phyloP scores from a whole-genome alignment of 1,140 invertebrate species.

The Macrotrachela quadricornifera region DNA sequence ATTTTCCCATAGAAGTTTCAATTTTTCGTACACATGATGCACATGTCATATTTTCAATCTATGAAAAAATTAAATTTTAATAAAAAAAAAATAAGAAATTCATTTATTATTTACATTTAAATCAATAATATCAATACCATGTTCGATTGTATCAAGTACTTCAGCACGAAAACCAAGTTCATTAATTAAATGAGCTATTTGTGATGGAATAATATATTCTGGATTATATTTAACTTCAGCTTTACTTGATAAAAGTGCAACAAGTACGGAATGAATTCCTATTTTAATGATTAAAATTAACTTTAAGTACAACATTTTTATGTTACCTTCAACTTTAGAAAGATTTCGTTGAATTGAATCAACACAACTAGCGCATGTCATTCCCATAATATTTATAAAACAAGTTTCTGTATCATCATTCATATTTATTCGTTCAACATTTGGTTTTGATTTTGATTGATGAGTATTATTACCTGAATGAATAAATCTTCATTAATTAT shows the following conservation, averaged over 20 bases:
- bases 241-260: conserved; percentile 72
- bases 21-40: conserved; percentile 88
- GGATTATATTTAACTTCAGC: conserved; percentile 74
- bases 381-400: conserved; percentile 31
- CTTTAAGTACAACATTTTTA: not conserved
- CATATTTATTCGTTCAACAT: not conserved
- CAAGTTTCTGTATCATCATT: too few relatives aligned
- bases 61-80: too few relatives aligned
- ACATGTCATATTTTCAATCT: conserved; percentile 64
- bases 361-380: conserved; percentile 93
- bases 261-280: conserved; percentile 57
- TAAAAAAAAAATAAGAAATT: too few relatives aligned
- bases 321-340: conserved; percentile 51
- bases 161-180: conserved; percentile 65
- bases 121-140: conserved; percentile 9
- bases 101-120: too few relatives aligned
- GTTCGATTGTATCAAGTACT: conserved; percentile 36
- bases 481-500: too few relatives aligned
- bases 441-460: not conserved
- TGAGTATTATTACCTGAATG: too few relatives aligned
- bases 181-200: conserved; percentile 59
- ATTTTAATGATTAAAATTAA: not conserved
- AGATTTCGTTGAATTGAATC: conserved; percentile 82
- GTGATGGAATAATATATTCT: conserved; percentile 43
- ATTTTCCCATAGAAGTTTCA: conserved; percentile 54